A percentile compares a stretch with the other conserved stretches of the same genome.
Evolutionary conservation across 2,113 vertebrate genomes (phyloP).

Genomic region (Cranoglanis bouderius): DNA sequence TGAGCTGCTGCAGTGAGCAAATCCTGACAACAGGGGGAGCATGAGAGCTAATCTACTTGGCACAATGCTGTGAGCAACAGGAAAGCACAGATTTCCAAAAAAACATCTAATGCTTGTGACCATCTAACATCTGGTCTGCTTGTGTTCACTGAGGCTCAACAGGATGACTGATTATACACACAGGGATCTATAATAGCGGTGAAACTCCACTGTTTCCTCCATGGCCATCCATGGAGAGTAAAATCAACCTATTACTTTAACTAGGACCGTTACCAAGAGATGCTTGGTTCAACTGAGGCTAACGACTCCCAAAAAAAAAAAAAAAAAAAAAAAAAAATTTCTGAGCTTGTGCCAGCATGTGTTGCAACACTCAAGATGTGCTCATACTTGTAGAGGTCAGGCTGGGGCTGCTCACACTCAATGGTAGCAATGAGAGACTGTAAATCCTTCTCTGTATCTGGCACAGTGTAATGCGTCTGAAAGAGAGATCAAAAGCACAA

Average conservation of each 20-base stretch:
- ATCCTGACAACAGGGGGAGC: constrained; percentile 52
- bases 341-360: background rate
- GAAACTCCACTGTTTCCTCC: background rate
- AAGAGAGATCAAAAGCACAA: background rate
- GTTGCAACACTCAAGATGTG: constrained; percentile 43
- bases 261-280: background rate
- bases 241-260: background rate
- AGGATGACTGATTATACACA: background rate
- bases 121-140: background rate
- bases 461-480: constrained; percentile 91
- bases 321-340: background rate
- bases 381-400: constrained; percentile 96
- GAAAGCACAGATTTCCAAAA: background rate
- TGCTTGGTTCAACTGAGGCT: background rate
- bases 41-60: constrained; percentile 22
- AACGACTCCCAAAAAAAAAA: background rate
- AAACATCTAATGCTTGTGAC: background rate
- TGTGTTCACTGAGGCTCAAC: background rate
- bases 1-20: constrained; percentile 23
- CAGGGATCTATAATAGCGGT: background rate
- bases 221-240: background rate
- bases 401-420: constrained; percentile 95
- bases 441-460: constrained; percentile 83
- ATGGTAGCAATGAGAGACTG: constrained; percentile 84
- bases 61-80: background rate